Evolutionary conservation across 2,888 invertebrate genomes (phyloP), one percentile per base, ranked within the genome.

Genomic region (Entomobrya multifasciata): DNA sequence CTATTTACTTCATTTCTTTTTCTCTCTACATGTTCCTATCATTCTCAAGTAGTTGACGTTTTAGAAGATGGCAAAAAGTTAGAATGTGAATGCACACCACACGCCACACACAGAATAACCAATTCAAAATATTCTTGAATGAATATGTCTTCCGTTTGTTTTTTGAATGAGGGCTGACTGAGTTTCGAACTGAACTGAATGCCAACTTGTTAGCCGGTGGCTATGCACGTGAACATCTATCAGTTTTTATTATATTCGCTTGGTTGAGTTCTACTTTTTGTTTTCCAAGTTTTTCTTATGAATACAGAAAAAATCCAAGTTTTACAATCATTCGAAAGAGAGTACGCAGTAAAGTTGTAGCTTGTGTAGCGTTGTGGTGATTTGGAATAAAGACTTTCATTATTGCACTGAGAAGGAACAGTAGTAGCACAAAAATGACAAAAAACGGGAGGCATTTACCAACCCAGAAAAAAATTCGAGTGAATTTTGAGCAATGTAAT

Each of bases 221-320:
- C 82, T 47, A 60, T 49, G 10, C 72, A 44, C 72, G 70, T 57
- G 72, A 81, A 36, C 70, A 60, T 47, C 49, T 44, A 72, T 82
- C 82, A 72, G 72, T 57, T 74, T 82, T 27, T 57, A 74, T 82
- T 82, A 82, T 60, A 57, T 82, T 74, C 49, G 74, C 82, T 65
- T 82, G 47, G 25, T 15, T 49, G 81, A 20, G 65, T 81, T 55
- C 25, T 78, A 20, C 60, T 17, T 78, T 10, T 41, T 72, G 22
- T 80, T 80, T 80, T 52, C 67, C 11, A 52, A 47, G 49, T 41
- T 47, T 30, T 55, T 70, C 70, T 52, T 55, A 36, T 55, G 36
- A 30, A 57, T 3, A 30, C 13, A 76, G 30, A 57, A 17, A 76
- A 76, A n/a, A n/a, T n/a, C n/a, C 22, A 72, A 22, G 6, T 70